Base-by-base conservation (phyloP, 2,888 invertebrate species). In the Listrodromus nycthemerus region DNA sequence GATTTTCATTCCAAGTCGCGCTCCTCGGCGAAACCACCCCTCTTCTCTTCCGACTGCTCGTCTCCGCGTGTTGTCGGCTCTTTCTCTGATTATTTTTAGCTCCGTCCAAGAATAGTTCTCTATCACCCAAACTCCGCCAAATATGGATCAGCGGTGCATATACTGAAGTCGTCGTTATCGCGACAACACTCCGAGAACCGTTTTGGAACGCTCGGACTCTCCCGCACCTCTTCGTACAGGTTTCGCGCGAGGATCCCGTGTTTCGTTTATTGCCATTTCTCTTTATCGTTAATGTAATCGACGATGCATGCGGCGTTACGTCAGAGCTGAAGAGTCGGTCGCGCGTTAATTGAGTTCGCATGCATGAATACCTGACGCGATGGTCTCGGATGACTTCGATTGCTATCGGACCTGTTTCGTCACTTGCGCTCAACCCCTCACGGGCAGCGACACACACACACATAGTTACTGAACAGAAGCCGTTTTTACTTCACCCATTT, bases 41-140 rank as follows among this genome's bases (percentile, higher is more conserved):
- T 3, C 24, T 24, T 24, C 55, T 13, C 55, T 13, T 24, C 3
- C 10, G 8, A 3, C 6, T 16, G 16, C 6, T 30, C 13, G 30
- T 61, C 13, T 27, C 30, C n/a, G 1, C 4, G 41, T 13, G 16
- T 61, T 16, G 16, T 5, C 8, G 16, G 30, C 27, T 61, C 61
- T 13, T 30, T 30, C 19, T 6, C 61, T 7, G 61, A 61, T 61
- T 61, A 61, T 61, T 61, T 61, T 61, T 61, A 61, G 61, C 7
- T 2, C n/a, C n/a, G n/a, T 61, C 33, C 33, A n/a, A 61, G 55
- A 61, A 61, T 61, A 61, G 61, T n/a, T 61, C n/a, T n/a, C 6
- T 27, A 33, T n/a, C 27, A 5, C 7, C n/a, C 33, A 30, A 27
- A 33, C 61, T 61, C 33, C 33, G 30, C 61, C 61, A 30, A 61